Conservation (phyloP, 2,888 invertebrate species). For the Liodrosophila aerea region DNA sequence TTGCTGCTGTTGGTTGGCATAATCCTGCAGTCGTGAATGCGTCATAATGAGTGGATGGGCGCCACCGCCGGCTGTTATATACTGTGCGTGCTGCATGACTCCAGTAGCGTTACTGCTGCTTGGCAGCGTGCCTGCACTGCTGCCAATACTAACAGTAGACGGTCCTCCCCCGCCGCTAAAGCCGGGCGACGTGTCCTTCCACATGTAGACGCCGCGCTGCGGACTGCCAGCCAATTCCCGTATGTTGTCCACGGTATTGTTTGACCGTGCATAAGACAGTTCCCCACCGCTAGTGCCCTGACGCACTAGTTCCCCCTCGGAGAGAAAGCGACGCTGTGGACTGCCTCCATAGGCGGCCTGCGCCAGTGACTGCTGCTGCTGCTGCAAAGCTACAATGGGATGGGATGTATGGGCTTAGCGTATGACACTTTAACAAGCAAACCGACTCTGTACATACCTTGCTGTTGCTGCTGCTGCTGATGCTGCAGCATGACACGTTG, state of each 20-base stretch:
- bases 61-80: conserved; percentile 72
- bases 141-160: conserved; percentile 69
- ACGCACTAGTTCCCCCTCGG: conserved; percentile 91
- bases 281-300: conserved; percentile 83
- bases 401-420: too few relatives aligned
- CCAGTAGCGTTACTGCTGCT: conserved; percentile 60
- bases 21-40: conserved; percentile 80
- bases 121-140: conserved; percentile 81
- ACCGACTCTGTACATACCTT: conserved; percentile 63
- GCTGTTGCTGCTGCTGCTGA: conserved; percentile 74
- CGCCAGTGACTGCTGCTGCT: conserved; percentile 65
- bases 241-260: conserved; percentile 92
- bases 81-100: conserved; percentile 77
- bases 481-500: conserved; percentile 79
- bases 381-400: conserved; percentile 42
- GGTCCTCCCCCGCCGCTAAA: conserved; percentile 78
- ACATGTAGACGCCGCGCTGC: conserved; percentile 90
- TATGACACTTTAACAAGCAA: too few relatives aligned
- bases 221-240: conserved; percentile 94
- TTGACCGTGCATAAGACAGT: conserved; percentile 87
- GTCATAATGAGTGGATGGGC: conserved; percentile 80
- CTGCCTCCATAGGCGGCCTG: conserved; percentile 84
- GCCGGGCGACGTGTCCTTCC: conserved; percentile 90
- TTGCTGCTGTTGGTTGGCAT: conserved; percentile 76
- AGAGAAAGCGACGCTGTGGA: conserved; percentile 90